Conservation (phyloP, 2,888 invertebrate genomes). For the Epinotia brunnichana region DNA sequence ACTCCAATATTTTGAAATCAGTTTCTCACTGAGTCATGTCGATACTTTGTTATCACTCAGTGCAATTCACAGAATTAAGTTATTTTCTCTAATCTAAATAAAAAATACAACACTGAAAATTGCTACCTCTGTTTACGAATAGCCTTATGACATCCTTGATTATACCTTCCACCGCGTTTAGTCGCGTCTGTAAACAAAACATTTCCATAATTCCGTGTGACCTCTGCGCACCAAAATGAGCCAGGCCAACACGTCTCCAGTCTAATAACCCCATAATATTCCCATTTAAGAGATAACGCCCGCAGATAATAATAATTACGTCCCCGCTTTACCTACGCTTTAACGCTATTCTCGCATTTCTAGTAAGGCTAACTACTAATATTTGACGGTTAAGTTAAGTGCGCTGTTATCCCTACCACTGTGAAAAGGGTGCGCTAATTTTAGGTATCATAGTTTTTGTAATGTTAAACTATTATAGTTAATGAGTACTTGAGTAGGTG, state of each 20-base stretch:
- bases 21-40: too few relatives aligned
- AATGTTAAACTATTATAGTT: slow-evolving; percentile 7
- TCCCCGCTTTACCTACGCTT: slow-evolving; percentile 50
- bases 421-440: slow-evolving; percentile 24
- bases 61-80: too few relatives aligned
- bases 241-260: slow-evolving; percentile 33
- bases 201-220: slow-evolving; percentile 23
- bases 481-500: background rate
- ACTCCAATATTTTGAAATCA: too few relatives aligned
- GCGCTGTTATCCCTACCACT: slow-evolving; percentile 46
- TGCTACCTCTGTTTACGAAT: too few relatives aligned
- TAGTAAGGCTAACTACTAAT: slow-evolving; percentile 47
- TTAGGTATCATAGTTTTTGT: slow-evolving; percentile 26
- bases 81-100: too few relatives aligned
- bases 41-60: too few relatives aligned
- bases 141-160: slow-evolving; percentile 14
- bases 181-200: slow-evolving; percentile 15
- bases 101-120: too few relatives aligned
- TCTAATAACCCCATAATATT: slow-evolving; percentile 47
- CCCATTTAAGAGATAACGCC: slow-evolving; percentile 57
- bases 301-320: slow-evolving; percentile 61
- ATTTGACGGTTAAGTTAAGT: slow-evolving; percentile 48
- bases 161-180: background rate
- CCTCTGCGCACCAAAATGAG: slow-evolving; percentile 29
- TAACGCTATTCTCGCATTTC: slow-evolving; percentile 35